A percentile compares a stretch with the other conserved stretches of the same genome.
Conservation (phyloP, 2,113 vertebrate genomes). For the Lethenteron camtschaticum region DNA sequence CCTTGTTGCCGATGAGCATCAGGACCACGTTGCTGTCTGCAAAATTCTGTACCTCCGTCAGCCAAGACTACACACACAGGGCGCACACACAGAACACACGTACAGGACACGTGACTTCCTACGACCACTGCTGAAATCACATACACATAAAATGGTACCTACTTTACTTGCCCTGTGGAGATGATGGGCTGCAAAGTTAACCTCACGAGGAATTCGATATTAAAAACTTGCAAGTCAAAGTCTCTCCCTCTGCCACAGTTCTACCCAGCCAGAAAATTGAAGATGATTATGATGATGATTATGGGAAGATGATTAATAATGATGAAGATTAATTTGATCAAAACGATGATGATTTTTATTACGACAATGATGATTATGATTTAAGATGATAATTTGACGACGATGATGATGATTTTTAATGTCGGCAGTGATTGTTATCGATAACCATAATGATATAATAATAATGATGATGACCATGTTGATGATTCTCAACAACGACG, state of each 20-base stretch:
- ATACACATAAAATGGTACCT: too few relatives aligned
- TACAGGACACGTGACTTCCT: neutral
- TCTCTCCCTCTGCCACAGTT: too few relatives aligned
- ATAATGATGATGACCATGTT: neutral
- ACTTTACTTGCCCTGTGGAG: too few relatives aligned
- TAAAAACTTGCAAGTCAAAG: too few relatives aligned
- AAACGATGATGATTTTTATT: too few relatives aligned
- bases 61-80: constrained; percentile 41
- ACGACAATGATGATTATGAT: too few relatives aligned
- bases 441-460: neutral
- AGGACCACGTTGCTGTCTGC: constrained; percentile 59
- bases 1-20: constrained; percentile 86
- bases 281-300: too few relatives aligned
- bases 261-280: too few relatives aligned
- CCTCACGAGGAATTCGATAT: too few relatives aligned
- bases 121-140: neutral
- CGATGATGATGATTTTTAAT: neutral
- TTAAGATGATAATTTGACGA: neutral
- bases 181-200: too few relatives aligned
- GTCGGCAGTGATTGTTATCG: neutral
- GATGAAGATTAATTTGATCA: too few relatives aligned
- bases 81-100: neutral
- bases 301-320: too few relatives aligned
- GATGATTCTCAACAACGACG: neutral
- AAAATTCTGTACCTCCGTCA: constrained; percentile 67